Evolutionary conservation across 2,888 invertebrate species (phyloP), one percentile per base, ranked within the genome.

Genomic region (Conomelus anceps): DNA sequence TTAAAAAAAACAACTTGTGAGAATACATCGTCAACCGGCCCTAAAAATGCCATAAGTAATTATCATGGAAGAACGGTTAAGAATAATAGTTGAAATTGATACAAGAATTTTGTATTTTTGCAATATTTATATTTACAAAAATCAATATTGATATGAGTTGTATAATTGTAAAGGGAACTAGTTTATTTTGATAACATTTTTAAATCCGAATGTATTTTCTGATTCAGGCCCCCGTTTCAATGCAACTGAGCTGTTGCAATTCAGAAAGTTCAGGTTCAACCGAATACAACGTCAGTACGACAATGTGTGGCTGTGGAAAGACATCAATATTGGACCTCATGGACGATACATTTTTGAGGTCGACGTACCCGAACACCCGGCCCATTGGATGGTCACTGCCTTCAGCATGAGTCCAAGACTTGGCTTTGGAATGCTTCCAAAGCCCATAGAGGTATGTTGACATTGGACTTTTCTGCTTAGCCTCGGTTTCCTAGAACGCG

Each of bases 291-390:
- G 98, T 0, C 97, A 98, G 93, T 99, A 98, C 93, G 98, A 98
- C 92, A 98, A 98, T 93, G 97, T 97, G 89, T 99, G 99, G 99
- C 94, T 98, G 89, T 99, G 99, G 99, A 96, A 96, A 90, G 98
- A 98, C 93, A 96, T 98, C 88, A 98, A 98, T 93, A 98, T 98
- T 92, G 98, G 97, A 0, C 98, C 98, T 22, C 98, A 98, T 93
- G 98, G 98, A 0, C 95, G 98, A 7, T 97, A 95, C 92, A 97
- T 98, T 90, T 98, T 98, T 93, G 97, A 96, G 89, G 94, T 97
- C 85, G 96, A 97, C 84, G 98, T 98, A n/a, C 98, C 98, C 0
- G 94, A 96, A 89, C 94, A 95, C 89, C 98, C 98, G 0, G 98
- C 97, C 0, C 96, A 97, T 92, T 99, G 99, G 99, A 98, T 98